Conservation (phyloP, 1,140 invertebrate genomes). For the Chymomyza costata region DNA sequence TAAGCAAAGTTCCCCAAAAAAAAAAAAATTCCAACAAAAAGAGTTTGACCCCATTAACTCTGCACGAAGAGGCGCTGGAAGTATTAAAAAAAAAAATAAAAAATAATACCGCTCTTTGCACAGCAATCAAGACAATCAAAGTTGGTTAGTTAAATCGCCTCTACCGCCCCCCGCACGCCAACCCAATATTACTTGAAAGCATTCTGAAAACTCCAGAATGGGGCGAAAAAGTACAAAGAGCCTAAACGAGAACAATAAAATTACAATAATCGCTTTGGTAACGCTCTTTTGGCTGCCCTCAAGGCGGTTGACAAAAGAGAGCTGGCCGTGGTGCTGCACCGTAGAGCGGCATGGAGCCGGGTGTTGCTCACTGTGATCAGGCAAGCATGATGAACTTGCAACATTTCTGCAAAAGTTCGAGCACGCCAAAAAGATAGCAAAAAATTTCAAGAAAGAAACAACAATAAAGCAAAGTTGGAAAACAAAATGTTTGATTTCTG, state of each 20-base stretch:
- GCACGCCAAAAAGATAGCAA: background rate
- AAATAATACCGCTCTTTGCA: too few species aligned
- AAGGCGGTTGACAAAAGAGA: constrained; percentile 1
- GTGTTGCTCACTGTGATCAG: constrained; percentile 51
- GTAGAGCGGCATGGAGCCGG: constrained; percentile 2
- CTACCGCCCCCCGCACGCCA: too few species aligned
- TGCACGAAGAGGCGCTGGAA: constrained; percentile 1
- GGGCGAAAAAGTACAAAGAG: too few species aligned
- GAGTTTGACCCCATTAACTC: constrained; percentile 60
- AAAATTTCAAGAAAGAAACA: background rate
- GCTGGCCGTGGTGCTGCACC: background rate
- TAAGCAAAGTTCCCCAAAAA: constrained; percentile 12
- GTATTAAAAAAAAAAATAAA: too few species aligned
- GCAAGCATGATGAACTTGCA: constrained; percentile 64
- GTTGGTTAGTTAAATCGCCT: too few species aligned
- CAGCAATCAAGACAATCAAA: too few species aligned
- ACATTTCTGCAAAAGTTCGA: constrained; percentile 1
- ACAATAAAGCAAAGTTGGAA: too few species aligned
- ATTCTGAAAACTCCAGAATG: too few species aligned
- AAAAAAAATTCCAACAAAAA: constrained; percentile 27
- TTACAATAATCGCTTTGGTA: constrained; percentile 67
- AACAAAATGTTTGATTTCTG: too few species aligned
- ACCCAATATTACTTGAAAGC: too few species aligned
- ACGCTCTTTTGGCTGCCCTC: constrained; percentile 24
- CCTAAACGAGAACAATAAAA: constrained; percentile 59